These are phyloP conservation scores for Lithophane ornitopus DNA, from an alignment of 2,888 invertebrate genomes.

Conservation along the genomic window DNA sequence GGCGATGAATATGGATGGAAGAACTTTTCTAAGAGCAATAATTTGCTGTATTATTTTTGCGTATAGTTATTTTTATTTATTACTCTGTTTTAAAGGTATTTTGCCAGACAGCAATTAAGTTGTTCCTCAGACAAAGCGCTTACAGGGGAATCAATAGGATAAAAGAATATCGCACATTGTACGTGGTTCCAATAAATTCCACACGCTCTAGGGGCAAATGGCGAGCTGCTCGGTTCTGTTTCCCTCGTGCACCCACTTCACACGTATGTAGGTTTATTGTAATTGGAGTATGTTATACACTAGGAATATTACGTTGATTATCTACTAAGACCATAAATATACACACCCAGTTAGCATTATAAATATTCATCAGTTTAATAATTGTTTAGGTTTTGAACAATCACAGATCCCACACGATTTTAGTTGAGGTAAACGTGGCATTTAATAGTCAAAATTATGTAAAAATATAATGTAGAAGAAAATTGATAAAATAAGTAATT, in stretches of 20 bases:
- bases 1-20: not conserved
- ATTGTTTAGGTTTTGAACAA: not conserved
- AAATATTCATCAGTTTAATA: not conserved
- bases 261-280: not conserved
- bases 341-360: not conserved
- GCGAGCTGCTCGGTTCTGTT: constrained; percentile 14
- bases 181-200: constrained; percentile 48
- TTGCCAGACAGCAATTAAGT: not conserved
- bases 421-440: not conserved
- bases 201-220: constrained; percentile 16
- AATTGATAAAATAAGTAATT: not conserved
- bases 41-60: not conserved
- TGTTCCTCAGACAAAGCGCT: constrained; percentile 4
- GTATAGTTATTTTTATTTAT: not conserved
- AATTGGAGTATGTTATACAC: not conserved
- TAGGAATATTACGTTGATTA: not conserved
- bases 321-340: not conserved
- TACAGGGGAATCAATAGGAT: constrained; percentile 2
- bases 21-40: no score
- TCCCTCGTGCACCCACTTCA: not conserved
- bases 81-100: not conserved
- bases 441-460: not conserved
- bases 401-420: not conserved
- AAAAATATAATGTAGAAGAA: not conserved
- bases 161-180: constrained; percentile 24